Conservation (phyloP, 2,113 vertebrate genomes). For the Strix aluco region DNA sequence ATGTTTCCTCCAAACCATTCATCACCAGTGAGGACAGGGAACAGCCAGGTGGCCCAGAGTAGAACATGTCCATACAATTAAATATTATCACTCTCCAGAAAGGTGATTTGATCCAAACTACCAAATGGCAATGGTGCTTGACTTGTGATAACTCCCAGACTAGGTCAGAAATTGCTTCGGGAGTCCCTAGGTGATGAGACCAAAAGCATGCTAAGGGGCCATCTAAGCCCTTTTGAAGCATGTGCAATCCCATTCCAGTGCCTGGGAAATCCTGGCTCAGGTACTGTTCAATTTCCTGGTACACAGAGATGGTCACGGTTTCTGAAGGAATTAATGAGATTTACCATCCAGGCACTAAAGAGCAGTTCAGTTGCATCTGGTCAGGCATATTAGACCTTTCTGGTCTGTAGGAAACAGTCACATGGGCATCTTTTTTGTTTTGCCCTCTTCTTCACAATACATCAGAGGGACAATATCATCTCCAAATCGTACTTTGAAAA, state of each 20-base stretch:
- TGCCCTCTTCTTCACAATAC: neutral
- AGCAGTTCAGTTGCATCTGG: neutral
- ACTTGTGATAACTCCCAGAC: neutral
- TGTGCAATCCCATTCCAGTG: neutral
- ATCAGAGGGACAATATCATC: neutral
- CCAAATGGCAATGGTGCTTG: neutral
- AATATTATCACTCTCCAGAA: neutral
- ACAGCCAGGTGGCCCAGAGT: neutral
- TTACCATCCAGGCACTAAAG: neutral
- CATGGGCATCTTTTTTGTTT: neutral
- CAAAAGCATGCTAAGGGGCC: neutral
- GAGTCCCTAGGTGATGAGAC: neutral
- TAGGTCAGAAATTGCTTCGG: neutral
- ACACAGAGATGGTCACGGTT: rapidly evolving
- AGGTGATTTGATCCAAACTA: neutral
- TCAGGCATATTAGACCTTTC: neutral
- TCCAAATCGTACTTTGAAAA: neutral
- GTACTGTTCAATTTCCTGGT: neutral
- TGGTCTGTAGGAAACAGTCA: neutral
- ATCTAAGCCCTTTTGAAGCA: neutral
- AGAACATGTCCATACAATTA: neutral
- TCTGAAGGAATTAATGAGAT: neutral
- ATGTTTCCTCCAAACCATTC: neutral
- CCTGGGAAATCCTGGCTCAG: neutral
- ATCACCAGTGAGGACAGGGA: neutral